Evolutionary conservation across 1,140 invertebrate species (phyloP).

Genomic region (Cotesia chilonis): DNA sequence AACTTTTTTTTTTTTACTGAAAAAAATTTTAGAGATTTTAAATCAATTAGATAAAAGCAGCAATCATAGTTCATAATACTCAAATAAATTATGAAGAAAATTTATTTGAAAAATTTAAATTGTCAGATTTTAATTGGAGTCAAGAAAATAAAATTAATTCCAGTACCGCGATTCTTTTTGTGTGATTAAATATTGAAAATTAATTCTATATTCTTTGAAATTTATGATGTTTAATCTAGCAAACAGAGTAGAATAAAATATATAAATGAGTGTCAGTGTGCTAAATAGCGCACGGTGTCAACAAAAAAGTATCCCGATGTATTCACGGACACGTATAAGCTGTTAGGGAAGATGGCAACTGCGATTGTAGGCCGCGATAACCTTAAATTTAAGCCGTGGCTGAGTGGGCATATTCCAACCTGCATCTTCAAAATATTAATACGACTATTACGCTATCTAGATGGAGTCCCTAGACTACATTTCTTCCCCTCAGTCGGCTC

Average conservation of each 20-base stretch:
- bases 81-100: too few species aligned
- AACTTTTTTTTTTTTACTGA: too few species aligned
- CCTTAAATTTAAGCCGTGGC: slow-evolving; percentile 49
- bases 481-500: too few species aligned
- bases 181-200: neutral
- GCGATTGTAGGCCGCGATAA: slow-evolving; percentile 49
- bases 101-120: too few species aligned
- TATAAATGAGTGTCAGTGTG: neutral
- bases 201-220: neutral
- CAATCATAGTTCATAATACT: too few species aligned
- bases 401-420: slow-evolving; percentile 50
- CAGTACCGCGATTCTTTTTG: too few species aligned
- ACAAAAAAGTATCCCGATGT: slow-evolving; percentile 35
- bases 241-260: neutral
- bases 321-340: slow-evolving; percentile 54
- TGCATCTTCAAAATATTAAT: slow-evolving; percentile 36
- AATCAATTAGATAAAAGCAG: too few species aligned
- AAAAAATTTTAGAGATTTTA: too few species aligned
- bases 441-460: slow-evolving; percentile 14
- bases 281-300: slow-evolving; percentile 21
- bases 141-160: too few species aligned
- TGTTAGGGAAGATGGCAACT: slow-evolving; percentile 48
- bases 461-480: neutral
- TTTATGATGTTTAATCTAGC: slow-evolving; percentile 2
- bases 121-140: too few species aligned